Evolutionary conservation across 2,888 invertebrate genomes (phyloP).

Genomic region (Drosophila helvetica): DNA sequence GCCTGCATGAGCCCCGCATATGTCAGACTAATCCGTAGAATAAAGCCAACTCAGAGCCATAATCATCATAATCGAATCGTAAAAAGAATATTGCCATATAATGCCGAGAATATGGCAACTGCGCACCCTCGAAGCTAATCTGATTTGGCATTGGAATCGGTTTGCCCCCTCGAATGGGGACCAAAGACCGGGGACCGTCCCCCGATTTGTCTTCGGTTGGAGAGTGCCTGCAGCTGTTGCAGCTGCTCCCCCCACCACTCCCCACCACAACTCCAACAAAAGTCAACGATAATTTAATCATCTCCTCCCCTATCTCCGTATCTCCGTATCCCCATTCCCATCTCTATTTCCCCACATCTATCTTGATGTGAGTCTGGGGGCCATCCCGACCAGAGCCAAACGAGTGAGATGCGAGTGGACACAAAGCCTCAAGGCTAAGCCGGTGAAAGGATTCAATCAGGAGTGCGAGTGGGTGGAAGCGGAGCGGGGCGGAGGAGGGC

Average conservation of each 20-base stretch:
- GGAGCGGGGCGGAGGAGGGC: constrained; percentile 1
- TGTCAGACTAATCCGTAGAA: no score
- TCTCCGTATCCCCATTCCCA: no score
- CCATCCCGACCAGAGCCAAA: background rate
- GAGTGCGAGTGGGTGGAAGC: no score
- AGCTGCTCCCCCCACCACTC: no score
- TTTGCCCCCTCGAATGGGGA: background rate
- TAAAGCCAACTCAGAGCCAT: no score
- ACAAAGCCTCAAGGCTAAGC: constrained; percentile 37
- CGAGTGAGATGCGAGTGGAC: constrained; percentile 9
- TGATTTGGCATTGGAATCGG: constrained; percentile 20
- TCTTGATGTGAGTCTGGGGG: background rate
- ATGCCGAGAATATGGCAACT: constrained; percentile 34
- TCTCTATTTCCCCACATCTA: background rate
- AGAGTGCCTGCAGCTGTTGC: constrained; percentile 21
- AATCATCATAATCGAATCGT: background rate
- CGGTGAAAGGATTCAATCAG: constrained; percentile 16
- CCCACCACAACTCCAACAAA: constrained; percentile 20
- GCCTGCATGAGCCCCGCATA: no score
- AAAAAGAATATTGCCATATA: constrained; percentile 13
- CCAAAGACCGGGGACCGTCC: no score
- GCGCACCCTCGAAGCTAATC: constrained; percentile 22
- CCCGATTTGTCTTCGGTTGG: constrained; percentile 32
- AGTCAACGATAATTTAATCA: constrained; percentile 47
- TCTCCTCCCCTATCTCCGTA: constrained; percentile 11